Percentiles rank a stretch among this genome's conserved stretches.
These are phyloP conservation scores for Laupala kohalensis DNA, from an alignment of 1,140 invertebrate species.

Conservation along the genomic window DNA sequence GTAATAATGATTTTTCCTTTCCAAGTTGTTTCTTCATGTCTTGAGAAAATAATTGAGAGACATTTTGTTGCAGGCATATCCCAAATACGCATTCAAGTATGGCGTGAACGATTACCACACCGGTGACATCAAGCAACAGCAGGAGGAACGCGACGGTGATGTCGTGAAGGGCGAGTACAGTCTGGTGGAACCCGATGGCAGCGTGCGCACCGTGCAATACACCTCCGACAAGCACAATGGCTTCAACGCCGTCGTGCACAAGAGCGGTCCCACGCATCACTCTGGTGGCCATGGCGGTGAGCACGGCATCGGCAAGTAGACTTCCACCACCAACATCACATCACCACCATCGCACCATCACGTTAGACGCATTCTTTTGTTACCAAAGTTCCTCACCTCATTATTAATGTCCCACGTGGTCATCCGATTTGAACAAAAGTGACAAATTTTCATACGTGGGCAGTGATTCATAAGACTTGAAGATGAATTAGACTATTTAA, in stretches of 20 bases:
- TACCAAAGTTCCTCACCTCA: no score
- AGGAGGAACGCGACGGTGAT: conserved; percentile 38
- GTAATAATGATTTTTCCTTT: no score
- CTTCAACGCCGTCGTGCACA: conserved; percentile 17
- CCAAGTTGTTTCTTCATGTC: no score
- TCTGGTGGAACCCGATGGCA: conserved; percentile 23
- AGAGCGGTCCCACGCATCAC: conserved; percentile 12
- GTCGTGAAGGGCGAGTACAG: conserved; percentile 1
- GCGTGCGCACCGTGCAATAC: conserved; percentile 9
- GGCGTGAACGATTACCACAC: conserved; percentile 39
- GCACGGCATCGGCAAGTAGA: background rate
- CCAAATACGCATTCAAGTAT: conserved; percentile 36
- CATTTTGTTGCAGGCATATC: conserved; percentile 11
- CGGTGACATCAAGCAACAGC: conserved; percentile 47
- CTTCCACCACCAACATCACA: conserved; percentile 12
- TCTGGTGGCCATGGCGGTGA: no score
- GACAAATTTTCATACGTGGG: no score
- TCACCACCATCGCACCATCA: no score
- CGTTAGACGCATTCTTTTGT: no score
- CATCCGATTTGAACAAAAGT: no score
- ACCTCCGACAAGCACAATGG: conserved; percentile 16
- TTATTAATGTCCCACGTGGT: no score
- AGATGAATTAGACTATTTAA: no score
- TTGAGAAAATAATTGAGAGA: no score
- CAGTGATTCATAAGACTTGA: no score